Evolutionary conservation across 2,797 vertebrate genomes (phyloP).

Genomic region (Pristis pectinata): DNA sequence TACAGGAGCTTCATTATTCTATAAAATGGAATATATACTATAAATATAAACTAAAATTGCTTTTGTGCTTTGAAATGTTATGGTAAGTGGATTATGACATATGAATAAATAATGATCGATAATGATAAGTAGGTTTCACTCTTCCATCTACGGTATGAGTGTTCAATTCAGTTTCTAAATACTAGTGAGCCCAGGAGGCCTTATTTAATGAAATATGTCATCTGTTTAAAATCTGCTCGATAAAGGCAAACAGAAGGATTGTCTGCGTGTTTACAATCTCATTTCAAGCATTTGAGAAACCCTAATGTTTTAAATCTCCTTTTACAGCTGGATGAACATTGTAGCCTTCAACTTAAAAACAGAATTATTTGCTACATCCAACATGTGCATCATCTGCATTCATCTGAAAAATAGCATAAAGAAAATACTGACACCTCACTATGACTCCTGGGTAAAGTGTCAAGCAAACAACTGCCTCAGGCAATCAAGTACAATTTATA

Average conservation of each 20-base stretch:
- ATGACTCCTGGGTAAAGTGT: constrained; percentile 4
- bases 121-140: constrained; percentile 1
- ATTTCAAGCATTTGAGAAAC: background rate
- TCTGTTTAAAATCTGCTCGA: background rate
- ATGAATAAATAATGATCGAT: constrained; percentile 22
- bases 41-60: background rate
- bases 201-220: constrained; percentile 6
- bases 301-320: background rate
- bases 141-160: background rate
- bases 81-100: background rate
- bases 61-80: constrained; percentile 15
- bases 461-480: background rate
- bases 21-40: constrained; percentile 20
- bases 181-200: background rate
- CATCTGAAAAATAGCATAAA: constrained; percentile 4
- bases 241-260: background rate
- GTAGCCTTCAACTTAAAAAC: background rate
- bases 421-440: background rate
- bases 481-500: background rate
- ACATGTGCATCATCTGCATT: constrained; percentile 14
- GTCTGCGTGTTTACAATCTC: background rate
- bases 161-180: constrained; percentile 9
- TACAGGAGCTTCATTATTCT: background rate
- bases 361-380: background rate
- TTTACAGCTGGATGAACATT: background rate